Evolutionary conservation across 2,797 vertebrate species (phyloP), one percentile per base, ranked within the genome.

Genomic region (Cottoperca gobio): DNA sequence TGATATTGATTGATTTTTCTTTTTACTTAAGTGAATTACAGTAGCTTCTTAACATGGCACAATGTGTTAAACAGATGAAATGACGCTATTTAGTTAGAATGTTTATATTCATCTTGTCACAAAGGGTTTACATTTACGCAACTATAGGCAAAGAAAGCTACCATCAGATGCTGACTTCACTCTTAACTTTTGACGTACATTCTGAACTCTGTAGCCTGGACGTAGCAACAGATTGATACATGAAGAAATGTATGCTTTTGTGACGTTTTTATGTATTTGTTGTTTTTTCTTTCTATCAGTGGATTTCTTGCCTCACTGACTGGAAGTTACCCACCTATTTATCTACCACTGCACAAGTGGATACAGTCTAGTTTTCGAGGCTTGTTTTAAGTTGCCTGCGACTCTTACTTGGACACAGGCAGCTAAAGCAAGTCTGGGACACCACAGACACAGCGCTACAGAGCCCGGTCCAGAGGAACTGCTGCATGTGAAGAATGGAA

Each of bases 381-480:
- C 96, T 97, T 97, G 96, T 97, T 97, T 97, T 98, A 96, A 91
- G 96, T 97, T 97, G 97, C 96, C 96, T 97, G 97, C 69, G 96
- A 90, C 93, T 90, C 86, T 26, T 93, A 82, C 69, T 79, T 93
- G 91, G 82, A 95, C 96, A 95, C 97, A 97, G 97, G 97, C 97
- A 97, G 96, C 97, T 96, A 97, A 98, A 98, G 96, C 97, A 97
- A 98, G 97, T 96, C 96, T 96, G 94, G 95, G 93, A 96, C 92
- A 93, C 88, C 61, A 77, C 89, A 86, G 84, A 90, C 81, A 78
- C 62, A 78, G 42, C 83, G 42, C 83, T 59, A 45, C 79, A 42
- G 14, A 40, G 5, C 26, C 19, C 24, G 12, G 12, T 12, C 57
- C 19, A 0, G 39, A 49, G 26, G 59, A 42, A 13, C 0, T 10